These are phyloP conservation scores for Sylvietta virens DNA, from an alignment of 2,113 vertebrate species.

Conservation along the genomic window DNA sequence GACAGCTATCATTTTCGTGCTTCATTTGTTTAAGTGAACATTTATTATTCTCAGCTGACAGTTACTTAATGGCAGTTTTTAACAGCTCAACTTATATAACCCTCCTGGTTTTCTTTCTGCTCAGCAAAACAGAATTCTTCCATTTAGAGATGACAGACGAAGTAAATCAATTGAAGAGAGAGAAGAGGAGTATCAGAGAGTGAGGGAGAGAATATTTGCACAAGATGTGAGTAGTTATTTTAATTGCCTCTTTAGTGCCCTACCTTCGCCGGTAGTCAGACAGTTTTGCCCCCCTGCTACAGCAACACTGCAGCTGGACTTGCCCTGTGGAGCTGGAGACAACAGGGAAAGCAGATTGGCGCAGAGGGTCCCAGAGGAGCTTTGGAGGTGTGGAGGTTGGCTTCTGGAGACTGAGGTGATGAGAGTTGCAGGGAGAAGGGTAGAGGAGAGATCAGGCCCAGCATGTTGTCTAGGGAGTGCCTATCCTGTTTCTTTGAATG, in stretches of 20 bases:
- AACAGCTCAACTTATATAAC: conserved; percentile 74
- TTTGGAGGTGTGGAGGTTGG: neutral
- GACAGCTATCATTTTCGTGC: conserved; percentile 30
- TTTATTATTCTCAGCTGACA: conserved; percentile 71
- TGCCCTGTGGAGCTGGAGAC: neutral
- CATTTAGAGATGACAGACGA: conserved; percentile 87
- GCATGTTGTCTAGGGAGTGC: neutral
- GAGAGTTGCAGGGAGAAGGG: neutral
- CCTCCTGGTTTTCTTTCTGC: conserved; percentile 81
- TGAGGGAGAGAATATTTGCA: conserved; percentile 93
- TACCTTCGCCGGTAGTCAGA: conserved; percentile 56
- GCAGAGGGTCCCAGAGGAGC: neutral
- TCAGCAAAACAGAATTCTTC: conserved; percentile 86
- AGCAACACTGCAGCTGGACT: neutral
- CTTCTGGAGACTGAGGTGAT: conserved; percentile 11
- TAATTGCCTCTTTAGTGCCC: conserved; percentile 78
- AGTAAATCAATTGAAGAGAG: conserved; percentile 98
- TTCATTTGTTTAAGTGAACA: conserved; percentile 65
- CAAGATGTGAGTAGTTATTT: conserved; percentile 92
- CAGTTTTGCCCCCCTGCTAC: conserved; percentile 10
- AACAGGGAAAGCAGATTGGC: neutral
- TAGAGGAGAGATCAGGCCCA: neutral
- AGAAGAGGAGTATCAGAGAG: conserved; percentile 96
- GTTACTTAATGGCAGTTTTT: conserved; percentile 70
- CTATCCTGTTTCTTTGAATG: neutral